Conservation (phyloP, 2,888 invertebrate species). For the Neocrepidodera transversa region DNA sequence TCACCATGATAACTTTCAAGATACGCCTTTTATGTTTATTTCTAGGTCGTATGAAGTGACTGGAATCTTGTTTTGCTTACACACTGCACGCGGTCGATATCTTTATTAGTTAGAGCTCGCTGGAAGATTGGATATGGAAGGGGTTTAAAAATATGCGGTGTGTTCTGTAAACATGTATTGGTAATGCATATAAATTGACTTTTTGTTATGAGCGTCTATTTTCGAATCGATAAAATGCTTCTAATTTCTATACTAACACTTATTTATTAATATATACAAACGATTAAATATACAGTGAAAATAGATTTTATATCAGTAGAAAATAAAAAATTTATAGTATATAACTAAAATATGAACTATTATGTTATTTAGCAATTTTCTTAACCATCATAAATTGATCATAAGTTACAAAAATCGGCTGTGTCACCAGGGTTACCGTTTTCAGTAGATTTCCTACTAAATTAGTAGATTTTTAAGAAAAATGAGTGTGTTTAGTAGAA, state of each 20-base stretch:
- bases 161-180: constrained; percentile 1
- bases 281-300: too few relatives aligned
- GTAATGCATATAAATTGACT: constrained; percentile 14
- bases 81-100: constrained; percentile 30
- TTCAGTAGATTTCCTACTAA: too few relatives aligned
- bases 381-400: too few relatives aligned
- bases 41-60: constrained; percentile 40
- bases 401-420: too few relatives aligned
- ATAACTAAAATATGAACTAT: too few relatives aligned
- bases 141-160: constrained; percentile 14
- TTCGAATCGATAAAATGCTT: neutral
- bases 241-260: constrained; percentile 4
- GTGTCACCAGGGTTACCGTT: too few relatives aligned
- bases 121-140: neutral
- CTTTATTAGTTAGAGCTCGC: constrained; percentile 29
- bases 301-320: too few relatives aligned
- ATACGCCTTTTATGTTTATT: constrained; percentile 50
- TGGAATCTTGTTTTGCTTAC: constrained; percentile 42
- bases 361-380: too few relatives aligned
- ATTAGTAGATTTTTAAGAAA: too few relatives aligned
- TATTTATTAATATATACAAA: constrained; percentile 14
- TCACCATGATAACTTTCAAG: constrained; percentile 49
- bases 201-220: neutral
- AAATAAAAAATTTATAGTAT: too few relatives aligned
- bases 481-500: too few relatives aligned